Percentiles rank a stretch among this genome's conserved stretches.
These are phyloP conservation scores for Rhagonycha fulva DNA, from an alignment of 2,888 invertebrate species.

Conservation along the genomic window DNA sequence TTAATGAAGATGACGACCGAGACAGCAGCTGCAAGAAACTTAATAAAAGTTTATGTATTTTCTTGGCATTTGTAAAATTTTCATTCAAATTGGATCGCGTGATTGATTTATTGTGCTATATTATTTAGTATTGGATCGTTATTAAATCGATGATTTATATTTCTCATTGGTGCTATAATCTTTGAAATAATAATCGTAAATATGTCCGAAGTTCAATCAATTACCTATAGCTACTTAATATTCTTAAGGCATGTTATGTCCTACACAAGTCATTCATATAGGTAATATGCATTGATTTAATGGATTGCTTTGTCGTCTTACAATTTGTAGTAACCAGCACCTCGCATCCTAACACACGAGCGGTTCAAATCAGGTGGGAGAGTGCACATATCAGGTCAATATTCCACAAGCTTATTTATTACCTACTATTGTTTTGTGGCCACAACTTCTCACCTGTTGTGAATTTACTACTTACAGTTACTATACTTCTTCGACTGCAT, in stretches of 20 bases:
- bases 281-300: constrained; percentile 23
- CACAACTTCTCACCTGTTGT: constrained; percentile 38
- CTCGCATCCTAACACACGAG: constrained; percentile 23
- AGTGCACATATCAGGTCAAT: constrained; percentile 29
- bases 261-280: constrained; percentile 27
- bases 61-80: neutral
- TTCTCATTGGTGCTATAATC: constrained; percentile 5
- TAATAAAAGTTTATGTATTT: neutral
- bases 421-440: constrained; percentile 27
- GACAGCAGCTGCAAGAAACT: neutral
- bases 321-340: constrained; percentile 25
- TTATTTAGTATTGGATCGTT: neutral
- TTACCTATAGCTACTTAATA: constrained; percentile 17
- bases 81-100: neutral
- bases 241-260: constrained; percentile 21
- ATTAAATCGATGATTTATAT: neutral
- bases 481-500: neutral
- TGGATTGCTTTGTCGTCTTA: constrained; percentile 26
- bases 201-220: constrained; percentile 22
- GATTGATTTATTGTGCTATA: neutral
- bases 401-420: constrained; percentile 29
- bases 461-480: constrained; percentile 37
- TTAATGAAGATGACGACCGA: neutral
- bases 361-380: constrained; percentile 27
- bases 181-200: constrained; percentile 19